Evolutionary conservation across 1,140 invertebrate species (phyloP).

Genomic region (Coboldia fuscipes): DNA sequence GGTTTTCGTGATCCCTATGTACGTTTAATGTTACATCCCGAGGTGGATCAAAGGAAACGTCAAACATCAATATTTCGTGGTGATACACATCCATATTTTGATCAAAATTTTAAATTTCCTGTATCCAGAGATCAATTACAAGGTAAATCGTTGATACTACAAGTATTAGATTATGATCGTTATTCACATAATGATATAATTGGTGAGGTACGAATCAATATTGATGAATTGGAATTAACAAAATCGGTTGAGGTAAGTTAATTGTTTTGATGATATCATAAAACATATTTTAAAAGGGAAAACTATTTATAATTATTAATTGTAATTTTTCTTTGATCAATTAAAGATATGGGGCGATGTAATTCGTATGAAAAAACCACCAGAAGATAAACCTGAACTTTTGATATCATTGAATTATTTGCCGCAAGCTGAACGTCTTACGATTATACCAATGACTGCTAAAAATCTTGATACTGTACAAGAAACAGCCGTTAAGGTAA

Average conservation of each 20-base stretch:
- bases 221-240: slow-evolving; percentile 46
- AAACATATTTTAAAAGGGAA: no score
- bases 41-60: slow-evolving; percentile 61
- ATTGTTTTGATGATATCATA: no score
- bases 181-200: slow-evolving; percentile 61
- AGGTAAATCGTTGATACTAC: slow-evolving; percentile 48
- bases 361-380: slow-evolving; percentile 48
- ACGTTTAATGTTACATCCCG: slow-evolving; percentile 45
- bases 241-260: slow-evolving; percentile 38
- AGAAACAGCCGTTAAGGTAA: slow-evolving; percentile 76
- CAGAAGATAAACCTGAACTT: slow-evolving; percentile 58
- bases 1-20: slow-evolving; percentile 78
- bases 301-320: no score
- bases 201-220: slow-evolving; percentile 45
- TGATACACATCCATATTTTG: slow-evolving; percentile 56
- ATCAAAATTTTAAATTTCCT: slow-evolving; percentile 70
- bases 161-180: slow-evolving; percentile 36
- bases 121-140: slow-evolving; percentile 57
- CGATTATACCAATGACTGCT: slow-evolving; percentile 63
- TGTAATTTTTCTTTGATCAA: no score
- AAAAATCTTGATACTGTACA: slow-evolving; percentile 39
- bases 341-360: slow-evolving; percentile 44
- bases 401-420: slow-evolving; percentile 66
- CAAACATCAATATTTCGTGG: slow-evolving; percentile 60
- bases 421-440: slow-evolving; percentile 66